phyloP scores from a whole-genome alignment of 1,140 invertebrate species.

The Magallana ariakensis region DNA sequence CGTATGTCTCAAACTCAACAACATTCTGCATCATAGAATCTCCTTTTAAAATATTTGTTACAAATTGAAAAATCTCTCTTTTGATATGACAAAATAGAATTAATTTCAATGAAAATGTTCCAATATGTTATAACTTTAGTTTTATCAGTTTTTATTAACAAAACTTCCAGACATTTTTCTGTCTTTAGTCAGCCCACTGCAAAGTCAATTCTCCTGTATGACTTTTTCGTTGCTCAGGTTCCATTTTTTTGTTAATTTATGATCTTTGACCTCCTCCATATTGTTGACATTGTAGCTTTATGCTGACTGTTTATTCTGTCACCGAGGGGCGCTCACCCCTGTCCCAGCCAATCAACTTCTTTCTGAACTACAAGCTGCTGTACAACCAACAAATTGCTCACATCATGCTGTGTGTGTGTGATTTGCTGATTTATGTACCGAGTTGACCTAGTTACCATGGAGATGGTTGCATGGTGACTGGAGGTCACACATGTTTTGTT shows the following conservation, averaged over 20 bases:
- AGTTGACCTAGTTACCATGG: conserved; percentile 9
- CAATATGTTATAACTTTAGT: no score
- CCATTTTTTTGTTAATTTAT: conserved; percentile 17
- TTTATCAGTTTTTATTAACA: no score
- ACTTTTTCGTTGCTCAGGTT: conserved; percentile 33
- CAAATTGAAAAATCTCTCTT: no score
- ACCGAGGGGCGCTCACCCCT: conserved; percentile 7
- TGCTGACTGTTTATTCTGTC: conserved; percentile 27
- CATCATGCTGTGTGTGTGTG: neutral
- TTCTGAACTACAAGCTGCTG: neutral
- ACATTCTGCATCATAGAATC: no score
- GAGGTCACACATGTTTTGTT: conserved; percentile 19
- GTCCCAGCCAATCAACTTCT: conserved; percentile 23
- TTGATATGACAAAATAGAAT: no score
- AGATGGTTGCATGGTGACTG: conserved; percentile 21
- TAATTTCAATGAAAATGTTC: no score
- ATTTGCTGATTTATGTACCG: conserved; percentile 16
- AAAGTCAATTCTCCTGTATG: neutral
- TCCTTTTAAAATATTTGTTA: no score
- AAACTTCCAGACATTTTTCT: no score
- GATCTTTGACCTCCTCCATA: conserved; percentile 21
- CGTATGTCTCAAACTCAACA: neutral
- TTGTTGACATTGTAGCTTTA: conserved; percentile 25
- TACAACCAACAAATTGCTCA: conserved; percentile 33
- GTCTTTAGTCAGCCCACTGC: conserved; percentile 9